Evolutionary conservation across 1,140 invertebrate species (phyloP).

Genomic region (Drosophila biarmipes): DNA sequence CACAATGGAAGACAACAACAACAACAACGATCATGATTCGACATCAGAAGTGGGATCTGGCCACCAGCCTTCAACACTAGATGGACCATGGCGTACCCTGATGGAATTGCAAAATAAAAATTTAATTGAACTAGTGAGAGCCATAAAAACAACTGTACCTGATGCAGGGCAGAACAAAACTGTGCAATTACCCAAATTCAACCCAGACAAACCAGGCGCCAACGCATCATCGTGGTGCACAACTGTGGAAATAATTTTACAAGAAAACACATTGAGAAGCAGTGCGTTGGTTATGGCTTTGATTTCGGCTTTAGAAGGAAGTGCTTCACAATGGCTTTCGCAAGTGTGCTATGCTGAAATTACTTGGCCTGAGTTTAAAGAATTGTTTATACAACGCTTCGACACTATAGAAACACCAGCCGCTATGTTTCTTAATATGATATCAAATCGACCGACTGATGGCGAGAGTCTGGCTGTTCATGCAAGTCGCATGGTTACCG

Average conservation of each 20-base stretch:
- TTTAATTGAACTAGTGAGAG: background rate
- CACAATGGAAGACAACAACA: too few relatives aligned
- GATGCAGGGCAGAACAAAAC: too few relatives aligned
- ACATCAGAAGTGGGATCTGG: conserved; percentile 1
- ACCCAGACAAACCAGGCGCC: background rate
- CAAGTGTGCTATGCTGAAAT: too few relatives aligned
- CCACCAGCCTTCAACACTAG: background rate
- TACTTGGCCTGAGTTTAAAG: too few relatives aligned
- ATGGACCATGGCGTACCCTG: background rate
- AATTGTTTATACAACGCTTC: background rate
- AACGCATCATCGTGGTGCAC: too few relatives aligned
- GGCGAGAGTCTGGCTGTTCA: background rate
- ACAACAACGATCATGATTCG: background rate
- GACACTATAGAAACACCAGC: background rate
- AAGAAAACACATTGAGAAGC: background rate
- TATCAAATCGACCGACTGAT: background rate
- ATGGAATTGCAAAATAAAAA: background rate
- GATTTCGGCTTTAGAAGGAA: background rate
- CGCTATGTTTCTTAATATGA: background rate
- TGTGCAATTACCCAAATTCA: too few relatives aligned
- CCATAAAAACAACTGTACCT: too few relatives aligned
- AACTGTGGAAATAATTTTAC: too few relatives aligned
- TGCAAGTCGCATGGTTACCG: conserved; percentile 20
- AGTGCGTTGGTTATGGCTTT: too few relatives aligned
- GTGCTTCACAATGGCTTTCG: background rate